phyloP scores from a whole-genome alignment of 1,140 invertebrate species.

The Zaprionus capensis region DNA sequence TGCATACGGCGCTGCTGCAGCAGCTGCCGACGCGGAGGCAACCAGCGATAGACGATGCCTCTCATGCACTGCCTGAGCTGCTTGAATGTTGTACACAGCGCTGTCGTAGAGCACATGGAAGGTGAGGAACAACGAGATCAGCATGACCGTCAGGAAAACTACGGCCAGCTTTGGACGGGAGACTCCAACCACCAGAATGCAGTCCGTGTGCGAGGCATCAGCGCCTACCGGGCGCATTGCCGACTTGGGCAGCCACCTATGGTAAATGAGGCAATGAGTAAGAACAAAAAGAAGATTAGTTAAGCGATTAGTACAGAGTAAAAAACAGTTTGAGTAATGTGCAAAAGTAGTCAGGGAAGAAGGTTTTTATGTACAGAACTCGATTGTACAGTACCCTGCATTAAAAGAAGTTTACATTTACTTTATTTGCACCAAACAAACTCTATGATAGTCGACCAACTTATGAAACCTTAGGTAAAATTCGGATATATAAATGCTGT shows the following conservation, averaged over 20 bases:
- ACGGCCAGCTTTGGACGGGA: slow-evolving; percentile 91
- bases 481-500: too few relatives aligned
- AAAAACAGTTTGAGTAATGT: not conserved
- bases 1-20: slow-evolving; percentile 16
- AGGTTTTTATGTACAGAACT: not conserved
- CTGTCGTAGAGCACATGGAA: slow-evolving; percentile 93
- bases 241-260: slow-evolving; percentile 90
- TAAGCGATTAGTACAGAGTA: not conserved
- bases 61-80: slow-evolving; percentile 78
- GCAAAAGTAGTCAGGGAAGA: not conserved
- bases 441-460: too few relatives aligned
- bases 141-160: slow-evolving; percentile 90
- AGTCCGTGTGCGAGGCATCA: slow-evolving; percentile 89
- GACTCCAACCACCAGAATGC: slow-evolving; percentile 91
- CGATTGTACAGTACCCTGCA: not conserved
- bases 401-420: too few relatives aligned
- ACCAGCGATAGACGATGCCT: slow-evolving; percentile 70
- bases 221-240: slow-evolving; percentile 91
- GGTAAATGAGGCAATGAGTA: slow-evolving; percentile 31
- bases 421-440: too few relatives aligned
- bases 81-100: slow-evolving; percentile 90
- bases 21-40: slow-evolving; percentile 46
- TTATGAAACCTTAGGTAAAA: too few relatives aligned
- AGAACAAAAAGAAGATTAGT: not conserved
- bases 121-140: slow-evolving; percentile 91